phyloP scores from a whole-genome alignment of 1,140 invertebrate species.

The Diabrotica virgifera region DNA sequence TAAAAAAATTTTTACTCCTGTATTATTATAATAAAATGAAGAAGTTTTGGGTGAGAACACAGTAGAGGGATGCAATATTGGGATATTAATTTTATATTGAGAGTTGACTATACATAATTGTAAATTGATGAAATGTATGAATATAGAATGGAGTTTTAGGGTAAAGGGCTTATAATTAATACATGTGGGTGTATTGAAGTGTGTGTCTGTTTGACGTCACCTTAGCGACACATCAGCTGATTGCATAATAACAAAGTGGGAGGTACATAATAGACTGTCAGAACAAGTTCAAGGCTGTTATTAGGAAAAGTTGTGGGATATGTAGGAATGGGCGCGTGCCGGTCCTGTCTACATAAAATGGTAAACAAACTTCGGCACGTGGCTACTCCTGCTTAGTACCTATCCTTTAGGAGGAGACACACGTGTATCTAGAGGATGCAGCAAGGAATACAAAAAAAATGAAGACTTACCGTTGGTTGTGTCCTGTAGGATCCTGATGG shows the following conservation, averaged over 20 bases:
- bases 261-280: slow-evolving; percentile 42
- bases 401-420: slow-evolving; percentile 20
- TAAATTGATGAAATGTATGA: no score
- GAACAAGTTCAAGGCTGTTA: slow-evolving; percentile 44
- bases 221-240: slow-evolving; percentile 45
- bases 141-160: not conserved
- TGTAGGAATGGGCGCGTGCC: slow-evolving; percentile 5
- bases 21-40: no score
- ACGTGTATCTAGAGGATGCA: slow-evolving; percentile 14
- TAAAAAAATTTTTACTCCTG: no score
- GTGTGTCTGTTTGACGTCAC: slow-evolving; percentile 39
- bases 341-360: slow-evolving; percentile 15
- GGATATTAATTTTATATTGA: no score
- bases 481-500: slow-evolving; percentile 41
- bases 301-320: slow-evolving; percentile 5
- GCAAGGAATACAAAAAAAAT: not conserved
- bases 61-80: no score
- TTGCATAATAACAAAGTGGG: slow-evolving; percentile 48
- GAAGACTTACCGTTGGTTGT: slow-evolving; percentile 42
- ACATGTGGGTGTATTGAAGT: slow-evolving; percentile 27
- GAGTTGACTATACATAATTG: no score
- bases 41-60: no score
- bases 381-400: slow-evolving; percentile 22
- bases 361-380: slow-evolving; percentile 26
- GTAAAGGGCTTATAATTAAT: slow-evolving; percentile 13